Evolutionary conservation across 1,140 invertebrate species (phyloP).

Genomic region (Drosophila biarmipes): DNA sequence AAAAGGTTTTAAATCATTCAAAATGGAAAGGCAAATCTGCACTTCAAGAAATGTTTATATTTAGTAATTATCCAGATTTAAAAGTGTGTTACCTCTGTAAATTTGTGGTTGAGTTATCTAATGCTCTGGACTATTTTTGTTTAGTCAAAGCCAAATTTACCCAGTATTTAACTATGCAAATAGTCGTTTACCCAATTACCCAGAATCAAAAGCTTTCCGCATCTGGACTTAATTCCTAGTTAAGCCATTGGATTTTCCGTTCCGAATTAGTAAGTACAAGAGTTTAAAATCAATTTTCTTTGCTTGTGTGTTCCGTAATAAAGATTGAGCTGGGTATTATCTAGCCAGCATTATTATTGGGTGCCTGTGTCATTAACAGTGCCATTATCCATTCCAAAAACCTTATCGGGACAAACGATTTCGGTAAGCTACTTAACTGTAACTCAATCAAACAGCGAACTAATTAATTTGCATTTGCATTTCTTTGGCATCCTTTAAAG

Average conservation of each 20-base stretch:
- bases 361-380: conserved; percentile 21
- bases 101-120: no score
- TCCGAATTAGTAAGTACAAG: neutral
- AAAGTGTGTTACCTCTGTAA: no score
- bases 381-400: conserved; percentile 34
- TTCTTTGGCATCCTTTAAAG: conserved; percentile 43
- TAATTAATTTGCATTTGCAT: conserved; percentile 76
- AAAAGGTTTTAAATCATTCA: no score
- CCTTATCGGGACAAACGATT: conserved; percentile 18
- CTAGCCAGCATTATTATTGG: conserved; percentile 4
- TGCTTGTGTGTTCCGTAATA: neutral
- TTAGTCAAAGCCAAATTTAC: no score
- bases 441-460: conserved; percentile 49
- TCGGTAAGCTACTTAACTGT: conserved; percentile 42
- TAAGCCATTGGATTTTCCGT: neutral
- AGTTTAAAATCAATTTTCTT: conserved; percentile 5
- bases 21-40: no score
- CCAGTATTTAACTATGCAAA: neutral
- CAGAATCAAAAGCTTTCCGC: neutral
- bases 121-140: no score
- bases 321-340: conserved; percentile 1
- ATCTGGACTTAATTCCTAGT: neutral
- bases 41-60: no score
- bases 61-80: no score
- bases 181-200: neutral